Evolutionary conservation across 1,140 invertebrate species (phyloP).

Genomic region (Zaprionus ornatus): DNA sequence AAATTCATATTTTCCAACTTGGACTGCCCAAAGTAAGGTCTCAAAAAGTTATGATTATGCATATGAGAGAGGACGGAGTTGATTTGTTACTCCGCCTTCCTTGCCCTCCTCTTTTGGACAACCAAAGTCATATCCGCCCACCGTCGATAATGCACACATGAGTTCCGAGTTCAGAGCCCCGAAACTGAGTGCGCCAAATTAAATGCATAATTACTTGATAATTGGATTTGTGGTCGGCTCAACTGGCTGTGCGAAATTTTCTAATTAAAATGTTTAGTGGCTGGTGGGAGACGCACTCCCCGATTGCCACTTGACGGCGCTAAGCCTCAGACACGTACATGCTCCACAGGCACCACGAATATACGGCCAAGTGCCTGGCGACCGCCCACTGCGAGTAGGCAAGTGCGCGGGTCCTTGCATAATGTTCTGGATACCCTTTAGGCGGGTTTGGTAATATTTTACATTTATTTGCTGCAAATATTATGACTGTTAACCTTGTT

Average conservation of each 20-base stretch:
- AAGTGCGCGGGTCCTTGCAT: slow-evolving; percentile 1
- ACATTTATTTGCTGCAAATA: background rate
- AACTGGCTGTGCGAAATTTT: slow-evolving; percentile 73
- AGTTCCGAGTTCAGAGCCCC: background rate
- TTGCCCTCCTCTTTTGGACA: slow-evolving; percentile 20
- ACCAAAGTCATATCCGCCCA: slow-evolving; percentile 41
- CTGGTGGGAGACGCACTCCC: slow-evolving; percentile 27
- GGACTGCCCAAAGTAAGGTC: slow-evolving; percentile 43
- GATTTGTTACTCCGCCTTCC: slow-evolving; percentile 48
- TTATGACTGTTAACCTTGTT: too few species aligned
- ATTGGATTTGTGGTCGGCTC: slow-evolving; percentile 78
- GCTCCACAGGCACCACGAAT: slow-evolving; percentile 10
- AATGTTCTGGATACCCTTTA: slow-evolving; percentile 27
- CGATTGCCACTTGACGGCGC: slow-evolving; percentile 39
- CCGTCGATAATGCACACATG: slow-evolving; percentile 38
- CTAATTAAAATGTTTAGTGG: slow-evolving; percentile 80
- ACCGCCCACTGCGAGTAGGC: slow-evolving; percentile 12
- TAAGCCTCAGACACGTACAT: slow-evolving; percentile 44
- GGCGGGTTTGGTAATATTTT: background rate
- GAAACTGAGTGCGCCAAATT: slow-evolving; percentile 58
- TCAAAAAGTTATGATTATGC: slow-evolving; percentile 61
- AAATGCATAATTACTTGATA: slow-evolving; percentile 81
- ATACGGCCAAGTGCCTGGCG: slow-evolving; percentile 14
- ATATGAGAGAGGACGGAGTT: slow-evolving; percentile 31
- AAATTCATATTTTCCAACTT: slow-evolving; percentile 63